Evolutionary conservation across 2,888 invertebrate genomes (phyloP), one percentile per base, ranked within the genome.

Genomic region (Leucoptera coffeella): DNA sequence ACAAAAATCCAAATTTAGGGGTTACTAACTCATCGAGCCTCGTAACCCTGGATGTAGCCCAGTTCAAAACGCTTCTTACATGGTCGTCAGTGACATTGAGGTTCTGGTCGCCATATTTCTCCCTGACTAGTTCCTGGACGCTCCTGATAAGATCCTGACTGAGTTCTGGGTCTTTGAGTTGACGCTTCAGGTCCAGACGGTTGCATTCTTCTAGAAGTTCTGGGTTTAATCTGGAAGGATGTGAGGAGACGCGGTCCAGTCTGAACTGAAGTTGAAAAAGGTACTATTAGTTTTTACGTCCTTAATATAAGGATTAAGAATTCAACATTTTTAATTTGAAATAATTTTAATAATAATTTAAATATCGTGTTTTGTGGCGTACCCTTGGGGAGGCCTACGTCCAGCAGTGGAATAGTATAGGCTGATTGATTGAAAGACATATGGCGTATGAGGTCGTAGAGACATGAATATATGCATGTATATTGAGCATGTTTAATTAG

Each of bases 171-270:
- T 77, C 59, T 6, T 53, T 41, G 3, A 88, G 42, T 39, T 72
- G 72, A 24, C 80, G 64, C 32, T 65, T 67, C 13, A 91, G 64
- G 49, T 85, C 84, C 17, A 82, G 44, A 27, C 77, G 73, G 50
- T 91, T 92, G 39, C 81, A 83, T 42, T 87, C 81, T 32, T 77
- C 55, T 9, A 92, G 54, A 26, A 81, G 56, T 22, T 80, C 78
- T 0, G 82, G 67, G 50, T 81, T 81, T 2, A 93, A 54, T 28
- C 82, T 78, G 35, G 84, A 82, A 1, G 89, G 84, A 47, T 82
- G 80, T 0, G 76, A 61, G 32, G 85, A 85, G n/a, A 93, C 64
- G 32, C 61, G 75, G 7, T 67, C 59, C 29, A 91, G 50, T 45
- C 82, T 71, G 46, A 93, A 92, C 84, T 89, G 46, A 26, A 59